These are phyloP conservation scores for Saccopteryx bilineata DNA, from an alignment of 2,113 vertebrate genomes.

Conservation along the genomic window DNA sequence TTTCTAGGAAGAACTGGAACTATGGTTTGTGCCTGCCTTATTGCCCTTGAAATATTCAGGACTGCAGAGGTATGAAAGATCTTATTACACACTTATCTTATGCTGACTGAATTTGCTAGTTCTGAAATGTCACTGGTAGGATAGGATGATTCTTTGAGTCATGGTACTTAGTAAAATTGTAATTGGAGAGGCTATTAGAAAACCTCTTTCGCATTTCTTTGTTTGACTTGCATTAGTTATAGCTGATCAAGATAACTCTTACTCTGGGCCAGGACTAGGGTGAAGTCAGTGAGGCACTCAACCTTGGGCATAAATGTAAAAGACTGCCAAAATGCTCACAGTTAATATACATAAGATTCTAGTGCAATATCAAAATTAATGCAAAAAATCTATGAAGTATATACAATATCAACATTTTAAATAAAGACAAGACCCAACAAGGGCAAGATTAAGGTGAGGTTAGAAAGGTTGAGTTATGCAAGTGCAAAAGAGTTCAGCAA, in stretches of 20 bases:
- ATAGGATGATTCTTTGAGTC: not conserved
- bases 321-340: not conserved
- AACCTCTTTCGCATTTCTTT: not conserved
- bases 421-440: not conserved
- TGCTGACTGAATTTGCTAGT: not conserved
- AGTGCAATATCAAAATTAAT: not conserved
- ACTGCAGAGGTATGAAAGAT: conserved; percentile 92
- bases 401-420: not conserved
- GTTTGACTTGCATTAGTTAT: not conserved
- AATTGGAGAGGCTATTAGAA: not conserved
- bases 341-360: not conserved
- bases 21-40: conserved; percentile 95
- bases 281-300: not conserved
- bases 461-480: not conserved
- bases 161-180: not conserved
- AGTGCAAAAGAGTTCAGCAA: not conserved
- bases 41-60: conserved; percentile 93
- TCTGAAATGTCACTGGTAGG: not conserved
- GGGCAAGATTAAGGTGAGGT: not conserved
- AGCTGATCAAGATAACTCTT: not conserved
- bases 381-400: not conserved
- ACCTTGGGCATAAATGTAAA: not conserved
- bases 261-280: not conserved
- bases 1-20: conserved; percentile 95
- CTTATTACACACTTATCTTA: not conserved